Percentiles rank a stretch among this genome's conserved stretches.
Evolutionary conservation across 2,797 vertebrate species (phyloP).

Genomic region (Nannoperca australis): DNA sequence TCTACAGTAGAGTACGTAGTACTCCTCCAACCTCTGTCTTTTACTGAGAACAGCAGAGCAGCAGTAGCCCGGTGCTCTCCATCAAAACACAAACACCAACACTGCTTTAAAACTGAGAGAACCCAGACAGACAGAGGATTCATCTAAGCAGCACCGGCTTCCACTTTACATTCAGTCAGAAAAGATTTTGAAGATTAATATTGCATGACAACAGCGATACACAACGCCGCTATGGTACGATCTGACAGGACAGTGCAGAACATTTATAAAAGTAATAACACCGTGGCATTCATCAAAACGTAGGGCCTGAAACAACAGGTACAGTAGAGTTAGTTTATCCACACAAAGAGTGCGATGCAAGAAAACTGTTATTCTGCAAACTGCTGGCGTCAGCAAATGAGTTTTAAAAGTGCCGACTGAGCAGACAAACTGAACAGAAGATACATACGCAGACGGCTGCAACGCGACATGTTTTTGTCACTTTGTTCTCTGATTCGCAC

Average conservation of each 20-base stretch:
- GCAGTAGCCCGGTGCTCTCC: conserved; percentile 32
- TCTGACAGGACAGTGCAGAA: conserved; percentile 6
- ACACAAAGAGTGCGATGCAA: background rate
- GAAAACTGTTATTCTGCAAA: conserved; percentile 25
- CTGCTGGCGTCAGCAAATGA: conserved; percentile 9
- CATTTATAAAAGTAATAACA: conserved; percentile 4
- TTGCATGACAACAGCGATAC: conserved; percentile 1
- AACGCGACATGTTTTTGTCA: background rate
- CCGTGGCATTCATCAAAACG: background rate
- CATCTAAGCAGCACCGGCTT: conserved; percentile 21
- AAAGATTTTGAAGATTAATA: background rate
- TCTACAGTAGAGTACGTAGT: background rate
- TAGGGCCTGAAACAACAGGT: background rate
- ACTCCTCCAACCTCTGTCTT: background rate
- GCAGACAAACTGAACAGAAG: conserved; percentile 8
- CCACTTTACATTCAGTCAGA: conserved; percentile 49
- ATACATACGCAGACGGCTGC: conserved; percentile 9
- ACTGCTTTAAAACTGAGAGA: conserved; percentile 17
- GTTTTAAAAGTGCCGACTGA: conserved; percentile 41
- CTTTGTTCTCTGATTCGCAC: background rate
- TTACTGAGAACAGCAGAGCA: conserved; percentile 47
- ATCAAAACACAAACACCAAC: background rate
- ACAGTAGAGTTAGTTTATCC: conserved; percentile 4
- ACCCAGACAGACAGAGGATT: background rate
- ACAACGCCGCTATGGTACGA: background rate